phyloP scores from a whole-genome alignment of 2,888 invertebrate genomes.

The Tethea ocularis region DNA sequence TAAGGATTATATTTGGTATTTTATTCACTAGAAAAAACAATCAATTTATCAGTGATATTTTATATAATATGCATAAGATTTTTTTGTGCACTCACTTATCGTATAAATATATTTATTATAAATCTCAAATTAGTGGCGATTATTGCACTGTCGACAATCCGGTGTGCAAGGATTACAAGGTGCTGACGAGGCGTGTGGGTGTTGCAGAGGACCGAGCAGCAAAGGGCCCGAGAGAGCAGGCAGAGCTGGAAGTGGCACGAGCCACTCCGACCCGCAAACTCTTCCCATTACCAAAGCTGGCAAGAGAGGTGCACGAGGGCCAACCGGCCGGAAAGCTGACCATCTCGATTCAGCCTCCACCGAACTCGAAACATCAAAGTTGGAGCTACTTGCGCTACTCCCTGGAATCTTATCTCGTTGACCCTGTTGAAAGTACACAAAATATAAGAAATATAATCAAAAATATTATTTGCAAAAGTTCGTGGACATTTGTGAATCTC shows the following conservation, averaged over 20 bases:
- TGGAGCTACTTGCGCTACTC: constrained; percentile 41
- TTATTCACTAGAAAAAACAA: background rate
- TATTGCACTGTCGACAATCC: constrained; percentile 77
- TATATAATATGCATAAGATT: background rate
- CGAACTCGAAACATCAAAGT: constrained; percentile 65
- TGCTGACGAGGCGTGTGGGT: constrained; percentile 57
- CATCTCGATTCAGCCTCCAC: constrained; percentile 68
- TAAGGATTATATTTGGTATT: background rate
- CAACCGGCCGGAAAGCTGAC: constrained; percentile 79
- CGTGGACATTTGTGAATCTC: background rate
- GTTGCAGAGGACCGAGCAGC: constrained; percentile 67
- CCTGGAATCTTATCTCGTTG: constrained; percentile 61
- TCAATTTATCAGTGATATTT: background rate
- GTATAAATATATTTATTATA: background rate
- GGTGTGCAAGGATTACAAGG: constrained; percentile 71
- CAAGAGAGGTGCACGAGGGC: constrained; percentile 72
- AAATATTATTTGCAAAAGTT: too few species aligned
- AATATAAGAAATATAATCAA: background rate
- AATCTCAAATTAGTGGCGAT: constrained; percentile 52
- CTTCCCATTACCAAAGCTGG: constrained; percentile 78
- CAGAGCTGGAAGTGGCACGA: constrained; percentile 73
- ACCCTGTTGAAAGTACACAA: constrained; percentile 41
- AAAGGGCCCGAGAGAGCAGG: constrained; percentile 69
- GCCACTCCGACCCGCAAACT: constrained; percentile 80
- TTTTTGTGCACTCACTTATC: background rate